Evolutionary conservation across 2,113 vertebrate genomes (phyloP).

Genomic region (Hydropotes inermis): DNA sequence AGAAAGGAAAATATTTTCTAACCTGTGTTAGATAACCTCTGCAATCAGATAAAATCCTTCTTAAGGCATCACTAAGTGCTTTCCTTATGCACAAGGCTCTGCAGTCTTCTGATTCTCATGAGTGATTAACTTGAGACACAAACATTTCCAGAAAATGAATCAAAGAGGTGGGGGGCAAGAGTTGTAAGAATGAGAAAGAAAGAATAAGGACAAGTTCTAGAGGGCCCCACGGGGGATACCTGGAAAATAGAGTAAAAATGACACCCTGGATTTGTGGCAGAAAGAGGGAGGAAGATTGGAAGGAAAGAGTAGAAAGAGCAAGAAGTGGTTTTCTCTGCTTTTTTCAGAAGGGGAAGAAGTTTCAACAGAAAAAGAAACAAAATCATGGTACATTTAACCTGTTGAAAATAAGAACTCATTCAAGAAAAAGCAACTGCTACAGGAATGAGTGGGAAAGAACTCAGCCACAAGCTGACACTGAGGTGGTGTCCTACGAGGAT

Average conservation of each 20-base stretch:
- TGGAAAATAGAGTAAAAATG: neutral
- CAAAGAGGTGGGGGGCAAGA: neutral
- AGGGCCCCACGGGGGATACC: neutral
- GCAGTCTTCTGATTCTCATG: neutral
- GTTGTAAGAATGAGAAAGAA: neutral
- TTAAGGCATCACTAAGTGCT: neutral
- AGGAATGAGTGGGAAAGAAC: neutral
- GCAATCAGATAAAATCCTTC: neutral
- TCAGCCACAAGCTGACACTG: neutral
- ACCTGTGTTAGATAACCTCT: neutral
- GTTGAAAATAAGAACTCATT: neutral
- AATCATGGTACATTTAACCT: neutral
- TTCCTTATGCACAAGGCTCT: neutral
- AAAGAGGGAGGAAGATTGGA: neutral
- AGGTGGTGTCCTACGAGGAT: neutral
- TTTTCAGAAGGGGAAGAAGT: neutral
- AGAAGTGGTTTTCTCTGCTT: neutral
- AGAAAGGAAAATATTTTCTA: neutral
- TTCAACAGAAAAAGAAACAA: neutral
- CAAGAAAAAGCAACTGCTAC: neutral
- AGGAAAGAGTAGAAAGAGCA: neutral
- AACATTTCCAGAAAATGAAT: neutral
- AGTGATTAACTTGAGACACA: neutral
- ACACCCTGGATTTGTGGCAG: neutral
- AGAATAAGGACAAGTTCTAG: neutral